These are phyloP conservation scores for Barnardius zonarius DNA, from an alignment of 2,113 vertebrate species.

Conservation along the genomic window DNA sequence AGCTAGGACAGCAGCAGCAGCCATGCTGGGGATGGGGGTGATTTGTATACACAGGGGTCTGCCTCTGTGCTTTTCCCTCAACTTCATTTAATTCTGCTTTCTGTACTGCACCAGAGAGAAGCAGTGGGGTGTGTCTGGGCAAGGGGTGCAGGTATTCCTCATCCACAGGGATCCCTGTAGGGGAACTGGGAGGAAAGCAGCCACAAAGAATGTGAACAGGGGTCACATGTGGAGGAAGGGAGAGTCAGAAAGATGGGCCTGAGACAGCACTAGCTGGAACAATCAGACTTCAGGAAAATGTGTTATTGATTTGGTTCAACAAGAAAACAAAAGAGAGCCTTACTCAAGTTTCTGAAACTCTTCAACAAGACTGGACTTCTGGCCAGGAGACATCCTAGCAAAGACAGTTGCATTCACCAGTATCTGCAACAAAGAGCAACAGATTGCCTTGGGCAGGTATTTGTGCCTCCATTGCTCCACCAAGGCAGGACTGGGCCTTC, in stretches of 20 bases:
- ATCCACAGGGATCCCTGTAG: neutral
- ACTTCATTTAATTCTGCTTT: neutral
- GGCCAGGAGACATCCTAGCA: slow-evolving; percentile 72
- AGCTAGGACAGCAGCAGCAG: neutral
- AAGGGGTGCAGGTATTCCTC: neutral
- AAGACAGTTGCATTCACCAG: slow-evolving; percentile 67
- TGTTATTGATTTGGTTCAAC: neutral
- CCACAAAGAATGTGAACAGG: neutral
- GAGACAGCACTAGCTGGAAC: neutral
- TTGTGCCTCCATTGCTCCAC: neutral
- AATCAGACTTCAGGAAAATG: neutral
- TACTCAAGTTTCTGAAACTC: slow-evolving; percentile 76
- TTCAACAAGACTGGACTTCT: slow-evolving; percentile 73
- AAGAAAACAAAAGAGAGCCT: neutral
- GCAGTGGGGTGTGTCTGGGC: neutral
- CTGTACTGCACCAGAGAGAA: neutral
- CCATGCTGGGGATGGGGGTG: rapidly evolving
- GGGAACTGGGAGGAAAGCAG: neutral
- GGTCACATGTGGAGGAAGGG: rapidly evolving
- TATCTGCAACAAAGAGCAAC: slow-evolving; percentile 38
- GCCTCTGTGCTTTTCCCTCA: neutral
- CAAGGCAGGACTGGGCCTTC: neutral
- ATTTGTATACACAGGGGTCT: rapidly evolving
- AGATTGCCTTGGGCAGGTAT: neutral
- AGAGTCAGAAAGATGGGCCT: neutral